phyloP scores from a whole-genome alignment of 2,888 invertebrate species.

The Nysson spinosus region DNA sequence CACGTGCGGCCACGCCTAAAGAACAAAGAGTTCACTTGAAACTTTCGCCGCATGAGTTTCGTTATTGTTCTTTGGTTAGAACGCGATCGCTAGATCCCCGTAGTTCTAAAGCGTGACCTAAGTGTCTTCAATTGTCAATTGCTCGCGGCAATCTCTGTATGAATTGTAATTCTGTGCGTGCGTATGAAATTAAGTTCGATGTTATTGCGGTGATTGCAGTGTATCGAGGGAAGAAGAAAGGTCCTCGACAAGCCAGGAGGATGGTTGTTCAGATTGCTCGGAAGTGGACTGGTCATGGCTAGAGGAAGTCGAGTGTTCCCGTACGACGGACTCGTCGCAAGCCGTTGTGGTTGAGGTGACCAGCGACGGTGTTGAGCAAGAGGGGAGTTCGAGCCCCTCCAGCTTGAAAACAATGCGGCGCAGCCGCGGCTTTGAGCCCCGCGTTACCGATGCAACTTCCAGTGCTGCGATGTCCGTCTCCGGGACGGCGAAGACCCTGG shows the following conservation, averaged over 20 bases:
- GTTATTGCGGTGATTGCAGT: conserved; percentile 19
- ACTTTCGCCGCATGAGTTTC: conserved; percentile 10
- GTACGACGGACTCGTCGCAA: conserved; percentile 52
- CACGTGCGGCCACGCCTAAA: conserved; percentile 37
- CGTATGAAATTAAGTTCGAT: no score
- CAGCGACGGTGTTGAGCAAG: conserved; percentile 37
- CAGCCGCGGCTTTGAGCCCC: conserved; percentile 62
- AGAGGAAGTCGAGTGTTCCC: conserved; percentile 70
- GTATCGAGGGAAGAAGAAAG: conserved; percentile 19
- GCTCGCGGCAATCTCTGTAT: no score
- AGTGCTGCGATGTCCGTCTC: conserved; percentile 76
- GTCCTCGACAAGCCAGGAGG: conserved; percentile 25
- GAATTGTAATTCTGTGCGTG: no score
- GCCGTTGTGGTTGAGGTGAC: conserved; percentile 49
- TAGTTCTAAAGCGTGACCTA: no score
- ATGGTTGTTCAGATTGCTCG: conserved; percentile 61
- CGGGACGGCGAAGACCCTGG: conserved; percentile 69
- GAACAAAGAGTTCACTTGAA: conserved; percentile 22
- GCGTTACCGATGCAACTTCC: conserved; percentile 61
- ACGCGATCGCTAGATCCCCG: neutral
- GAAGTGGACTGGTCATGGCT: conserved; percentile 77
- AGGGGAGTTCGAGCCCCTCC: conserved; percentile 60
- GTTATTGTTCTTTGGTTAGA: neutral
- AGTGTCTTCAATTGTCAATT: no score
- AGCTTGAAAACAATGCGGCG: conserved; percentile 46